A percentile compares a stretch with the other conserved stretches of the same genome.
Conservation (phyloP, 1,140 invertebrate species). For the Coenobita brevimanus region DNA sequence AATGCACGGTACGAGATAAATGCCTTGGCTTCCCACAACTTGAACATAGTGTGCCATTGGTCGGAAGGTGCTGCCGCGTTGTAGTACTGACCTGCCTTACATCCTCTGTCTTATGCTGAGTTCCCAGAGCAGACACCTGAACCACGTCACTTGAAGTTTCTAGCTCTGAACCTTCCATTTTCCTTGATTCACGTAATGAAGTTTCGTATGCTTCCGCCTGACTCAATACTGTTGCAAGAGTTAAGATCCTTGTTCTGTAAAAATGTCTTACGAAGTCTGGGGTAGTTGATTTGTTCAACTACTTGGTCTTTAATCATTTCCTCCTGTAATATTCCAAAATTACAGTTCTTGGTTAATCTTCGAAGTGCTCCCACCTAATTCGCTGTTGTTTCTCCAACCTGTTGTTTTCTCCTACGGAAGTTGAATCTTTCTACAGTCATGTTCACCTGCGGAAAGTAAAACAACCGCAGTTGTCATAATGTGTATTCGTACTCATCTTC, state of each 20-base stretch:
- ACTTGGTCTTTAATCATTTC: too few relatives aligned
- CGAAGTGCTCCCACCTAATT: not conserved
- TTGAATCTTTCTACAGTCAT: not conserved
- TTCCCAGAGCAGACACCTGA: too few relatives aligned
- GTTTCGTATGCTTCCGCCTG: slow-evolving; percentile 12
- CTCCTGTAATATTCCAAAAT: not conserved
- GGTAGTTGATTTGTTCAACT: not conserved
- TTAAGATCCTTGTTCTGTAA: slow-evolving; percentile 15
- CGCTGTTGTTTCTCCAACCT: not conserved
- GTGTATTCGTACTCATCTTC: not conserved
- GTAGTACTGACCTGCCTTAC: too few relatives aligned
- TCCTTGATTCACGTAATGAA: not conserved
- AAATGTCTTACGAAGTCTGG: not conserved
- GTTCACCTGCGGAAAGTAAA: slow-evolving; percentile 9
- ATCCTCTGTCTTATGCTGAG: too few relatives aligned
- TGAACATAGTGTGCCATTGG: too few relatives aligned
- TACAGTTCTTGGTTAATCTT: not conserved
- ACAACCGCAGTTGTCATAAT: not conserved
- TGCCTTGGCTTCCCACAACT: too few relatives aligned
- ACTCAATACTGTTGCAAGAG: not conserved
- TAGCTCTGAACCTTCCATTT: not conserved
- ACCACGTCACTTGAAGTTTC: too few relatives aligned
- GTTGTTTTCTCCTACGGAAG: not conserved
- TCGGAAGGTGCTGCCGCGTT: too few relatives aligned
- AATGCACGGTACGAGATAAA: too few relatives aligned